Evolutionary conservation across 1,140 invertebrate genomes (phyloP).

Genomic region (Drosophila melanica): DNA sequence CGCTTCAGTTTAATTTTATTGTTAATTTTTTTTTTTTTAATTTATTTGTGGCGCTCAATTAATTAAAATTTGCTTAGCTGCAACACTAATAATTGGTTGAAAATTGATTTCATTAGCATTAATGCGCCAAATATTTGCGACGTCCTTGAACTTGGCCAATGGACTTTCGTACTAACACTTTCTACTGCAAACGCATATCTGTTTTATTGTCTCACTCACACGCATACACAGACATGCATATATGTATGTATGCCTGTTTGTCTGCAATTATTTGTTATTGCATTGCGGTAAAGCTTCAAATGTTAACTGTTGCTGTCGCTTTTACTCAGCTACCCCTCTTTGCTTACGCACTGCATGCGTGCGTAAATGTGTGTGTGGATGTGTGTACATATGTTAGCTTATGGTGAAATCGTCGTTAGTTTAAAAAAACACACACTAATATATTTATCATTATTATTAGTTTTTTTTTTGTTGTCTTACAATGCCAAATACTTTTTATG

Average conservation of each 20-base stretch:
- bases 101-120: constrained; percentile 9
- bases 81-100: constrained; percentile 13
- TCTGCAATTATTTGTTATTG: constrained; percentile 34
- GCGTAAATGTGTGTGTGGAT: neutral
- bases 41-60: constrained; percentile 18
- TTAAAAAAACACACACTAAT: constrained; percentile 47
- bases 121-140: constrained; percentile 16
- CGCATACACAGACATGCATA: neutral
- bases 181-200: constrained; percentile 13
- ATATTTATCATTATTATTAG: constrained; percentile 42
- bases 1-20: constrained; percentile 23
- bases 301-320: constrained; percentile 14
- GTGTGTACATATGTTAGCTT: constrained; percentile 26
- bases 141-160: constrained; percentile 68
- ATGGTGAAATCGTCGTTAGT: constrained; percentile 53
- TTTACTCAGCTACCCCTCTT: constrained; percentile 23
- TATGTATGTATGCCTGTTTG: constrained; percentile 2
- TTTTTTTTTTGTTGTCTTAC: constrained; percentile 40
- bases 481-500: constrained; percentile 54
- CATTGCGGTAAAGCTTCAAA: constrained; percentile 28
- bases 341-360: constrained; percentile 18
- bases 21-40: constrained; percentile 29
- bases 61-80: constrained; percentile 28
- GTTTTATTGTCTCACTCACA: neutral
- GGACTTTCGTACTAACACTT: constrained; percentile 49